These are phyloP conservation scores for Heliopora coerulea DNA, from an alignment of 92 coral and sea anemone species.

Conservation along the genomic window DNA sequence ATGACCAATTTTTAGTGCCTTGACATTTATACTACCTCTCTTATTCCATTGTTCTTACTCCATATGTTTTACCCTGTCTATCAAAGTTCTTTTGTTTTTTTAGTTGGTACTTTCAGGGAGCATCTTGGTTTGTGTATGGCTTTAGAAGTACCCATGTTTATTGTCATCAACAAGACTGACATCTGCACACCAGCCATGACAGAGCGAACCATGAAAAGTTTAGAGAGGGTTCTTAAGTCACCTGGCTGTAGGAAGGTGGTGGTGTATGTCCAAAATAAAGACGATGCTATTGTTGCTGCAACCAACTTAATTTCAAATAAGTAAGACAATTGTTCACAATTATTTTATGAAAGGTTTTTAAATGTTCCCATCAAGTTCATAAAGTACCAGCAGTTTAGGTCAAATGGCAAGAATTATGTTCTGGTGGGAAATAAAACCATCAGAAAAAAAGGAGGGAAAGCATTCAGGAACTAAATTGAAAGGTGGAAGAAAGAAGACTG, in stretches of 20 bases:
- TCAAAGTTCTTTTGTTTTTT: background rate
- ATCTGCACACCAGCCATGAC: conserved; percentile 65
- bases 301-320: conserved; percentile 75
- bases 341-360: background rate
- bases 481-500: too few relatives aligned
- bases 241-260: conserved; percentile 96
- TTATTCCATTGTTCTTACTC: background rate
- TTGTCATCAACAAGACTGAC: conserved; percentile 88
- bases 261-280: conserved; percentile 63
- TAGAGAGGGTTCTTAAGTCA: conserved; percentile 84
- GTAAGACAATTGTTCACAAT: conserved; percentile 52
- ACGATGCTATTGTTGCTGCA: conserved; percentile 89
- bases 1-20: background rate
- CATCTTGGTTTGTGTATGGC: conserved; percentile 96
- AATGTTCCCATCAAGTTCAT: too few relatives aligned
- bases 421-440: too few relatives aligned
- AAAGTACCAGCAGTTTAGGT: too few relatives aligned
- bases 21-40: background rate
- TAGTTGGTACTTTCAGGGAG: conserved; percentile 97
- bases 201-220: conserved; percentile 68
- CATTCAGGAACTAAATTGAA: too few relatives aligned
- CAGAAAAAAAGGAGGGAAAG: too few relatives aligned
- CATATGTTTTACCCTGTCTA: too few relatives aligned
- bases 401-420: too few relatives aligned
- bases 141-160: conserved; percentile 88